Percentiles rank a stretch among this genome's conserved stretches.
These are phyloP conservation scores for Carassius auratus DNA, from an alignment of 2,113 vertebrate species.

Conservation along the genomic window DNA sequence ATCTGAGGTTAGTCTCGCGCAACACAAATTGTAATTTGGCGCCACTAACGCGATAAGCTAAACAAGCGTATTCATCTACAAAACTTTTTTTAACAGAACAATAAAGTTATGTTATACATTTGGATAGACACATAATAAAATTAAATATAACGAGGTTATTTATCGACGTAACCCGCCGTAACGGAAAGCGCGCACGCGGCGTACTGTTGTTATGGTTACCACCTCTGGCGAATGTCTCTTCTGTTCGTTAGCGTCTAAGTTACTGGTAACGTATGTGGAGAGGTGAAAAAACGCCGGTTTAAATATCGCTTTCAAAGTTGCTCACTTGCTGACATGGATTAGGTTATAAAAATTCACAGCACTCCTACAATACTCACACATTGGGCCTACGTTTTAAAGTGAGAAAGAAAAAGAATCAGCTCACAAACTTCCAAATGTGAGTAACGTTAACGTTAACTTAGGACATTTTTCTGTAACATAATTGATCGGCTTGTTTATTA, in stretches of 20 bases:
- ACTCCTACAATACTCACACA: not conserved
- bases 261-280: not conserved
- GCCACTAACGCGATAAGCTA: not conserved
- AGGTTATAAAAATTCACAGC: not conserved
- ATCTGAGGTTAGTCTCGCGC: not conserved
- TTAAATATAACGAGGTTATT: not conserved
- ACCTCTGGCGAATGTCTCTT: not conserved
- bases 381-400: not conserved
- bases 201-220: constrained; percentile 1
- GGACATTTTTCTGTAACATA: not conserved
- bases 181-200: not conserved
- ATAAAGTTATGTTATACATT: not conserved
- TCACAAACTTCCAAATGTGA: not conserved
- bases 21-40: not conserved
- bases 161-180: not conserved
- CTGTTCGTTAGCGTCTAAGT: not conserved
- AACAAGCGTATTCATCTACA: not conserved
- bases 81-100: not conserved
- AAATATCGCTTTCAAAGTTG: not conserved
- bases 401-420: not conserved
- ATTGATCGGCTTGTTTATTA: not conserved
- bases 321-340: not conserved
- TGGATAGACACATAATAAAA: not conserved
- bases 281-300: not conserved
- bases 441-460: not conserved